Evolutionary conservation across 2,113 vertebrate genomes (phyloP).

Genomic region (Mormoops blainvillei): DNA sequence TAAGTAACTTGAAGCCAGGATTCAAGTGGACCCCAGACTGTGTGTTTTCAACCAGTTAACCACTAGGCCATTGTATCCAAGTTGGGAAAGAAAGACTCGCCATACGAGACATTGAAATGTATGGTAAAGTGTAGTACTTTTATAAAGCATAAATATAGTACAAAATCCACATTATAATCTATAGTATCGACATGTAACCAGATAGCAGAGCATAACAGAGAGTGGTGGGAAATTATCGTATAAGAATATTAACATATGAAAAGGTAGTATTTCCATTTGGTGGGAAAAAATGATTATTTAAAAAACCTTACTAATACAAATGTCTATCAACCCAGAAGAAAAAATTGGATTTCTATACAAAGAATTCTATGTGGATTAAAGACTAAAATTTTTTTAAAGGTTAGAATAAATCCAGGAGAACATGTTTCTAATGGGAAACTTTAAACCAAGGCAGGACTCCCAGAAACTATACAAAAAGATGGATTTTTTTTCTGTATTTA

Average conservation of each 20-base stretch:
- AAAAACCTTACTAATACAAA: not conserved
- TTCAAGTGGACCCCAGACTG: not conserved
- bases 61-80: not conserved
- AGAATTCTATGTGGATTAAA: not conserved
- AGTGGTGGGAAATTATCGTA: not conserved
- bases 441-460: not conserved
- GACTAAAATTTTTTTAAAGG: not conserved
- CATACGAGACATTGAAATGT: not conserved
- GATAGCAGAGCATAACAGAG: not conserved
- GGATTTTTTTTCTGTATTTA: not conserved
- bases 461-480: not conserved
- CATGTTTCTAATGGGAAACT: not conserved
- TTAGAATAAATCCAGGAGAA: slow-evolving; percentile 12
- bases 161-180: not conserved
- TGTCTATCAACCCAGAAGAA: not conserved
- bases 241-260: not conserved
- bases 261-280: not conserved
- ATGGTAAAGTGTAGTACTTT: not conserved
- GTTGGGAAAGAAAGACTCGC: not conserved
- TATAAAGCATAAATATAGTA: not conserved
- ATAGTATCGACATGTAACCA: not conserved
- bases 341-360: not conserved
- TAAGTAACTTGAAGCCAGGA: not conserved
- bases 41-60: not conserved
- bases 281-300: not conserved